phyloP scores from a whole-genome alignment of 2,797 vertebrate genomes.

The Peromyscus nudipes region DNA sequence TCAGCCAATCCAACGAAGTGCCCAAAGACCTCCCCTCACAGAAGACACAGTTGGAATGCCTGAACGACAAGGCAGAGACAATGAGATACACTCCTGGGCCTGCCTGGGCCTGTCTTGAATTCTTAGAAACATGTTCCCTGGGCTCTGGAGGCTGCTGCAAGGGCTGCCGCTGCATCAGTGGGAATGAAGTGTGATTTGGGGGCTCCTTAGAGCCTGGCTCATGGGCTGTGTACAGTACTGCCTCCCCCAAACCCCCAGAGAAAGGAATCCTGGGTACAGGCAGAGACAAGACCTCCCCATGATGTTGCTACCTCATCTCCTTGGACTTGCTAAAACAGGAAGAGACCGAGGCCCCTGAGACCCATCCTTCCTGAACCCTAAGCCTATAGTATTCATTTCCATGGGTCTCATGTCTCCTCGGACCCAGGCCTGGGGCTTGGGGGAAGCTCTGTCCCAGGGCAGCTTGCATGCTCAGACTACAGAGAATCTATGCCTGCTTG shows the following conservation, averaged over 20 bases:
- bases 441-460: neutral
- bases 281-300: neutral
- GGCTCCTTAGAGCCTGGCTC: neutral
- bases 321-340: too few relatives aligned
- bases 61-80: fast-evolving
- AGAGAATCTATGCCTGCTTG: fast-evolving
- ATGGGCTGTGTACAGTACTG: neutral
- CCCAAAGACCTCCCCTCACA: neutral
- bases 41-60: fast-evolving
- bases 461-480: fast-evolving
- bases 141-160: neutral
- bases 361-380: fast-evolving
- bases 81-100: fast-evolving
- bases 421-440: neutral
- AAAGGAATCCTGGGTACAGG: neutral
- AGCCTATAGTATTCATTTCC: fast-evolving
- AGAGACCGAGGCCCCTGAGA: neutral
- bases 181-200: neutral
- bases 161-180: too few relatives aligned
- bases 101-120: too few relatives aligned
- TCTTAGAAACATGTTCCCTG: neutral
- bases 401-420: fast-evolving
- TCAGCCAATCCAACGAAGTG: neutral
- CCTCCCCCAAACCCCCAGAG: fast-evolving
- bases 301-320: fast-evolving